Base-by-base conservation (phyloP, 2,888 invertebrate genomes). In the Oscheius myriophilus region DNA sequence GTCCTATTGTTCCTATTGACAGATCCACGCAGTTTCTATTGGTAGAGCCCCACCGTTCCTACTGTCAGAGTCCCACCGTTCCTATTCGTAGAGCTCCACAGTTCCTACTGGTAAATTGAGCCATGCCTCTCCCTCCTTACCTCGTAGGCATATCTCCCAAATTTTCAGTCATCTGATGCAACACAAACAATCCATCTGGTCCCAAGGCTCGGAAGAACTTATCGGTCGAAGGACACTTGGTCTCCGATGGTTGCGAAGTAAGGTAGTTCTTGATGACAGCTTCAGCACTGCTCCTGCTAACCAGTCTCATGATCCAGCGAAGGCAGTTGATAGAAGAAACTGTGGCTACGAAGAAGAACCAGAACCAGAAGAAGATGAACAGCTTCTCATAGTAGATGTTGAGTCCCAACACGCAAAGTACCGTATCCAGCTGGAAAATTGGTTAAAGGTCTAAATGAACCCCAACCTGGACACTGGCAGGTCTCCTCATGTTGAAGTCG, bases 381-480 rank as follows among this genome's bases (percentile, higher is more conserved):
- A 86, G 70, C 63, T 86, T 86, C 64, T 86, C 86, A 73, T 86
- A 86, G 75, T 86, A 86, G 70, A 86, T 82, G 77, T 86, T 86
- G 51, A 86, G 76, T 16, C 81, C 81, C 7, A 86, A 75, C 26
- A 86, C 86, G 61, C 86, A 86, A 6, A 82, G 73, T 6, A 86
- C 86, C 0, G 86, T 84, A 69, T 86, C 84, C 76, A 78, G 65
- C 81, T 85, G 76, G 14, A 72, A 66, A 43, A 33, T 26, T 41
- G n/a, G 3, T 33, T 33, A 33, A 33, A 33, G 33, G 33, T 33
- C 33, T 33, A 33, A 33, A 33, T 14, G 25, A 57, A 21, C 12
- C 4, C n/a, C 9, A 23, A 81, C 83, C 75, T 78, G 84, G 3
- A 80, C 79, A 53, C 81, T 79, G 25, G 85, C 83, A 0, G 82